These are phyloP conservation scores for Zygogramma bicolorata DNA, from an alignment of 2,888 invertebrate genomes.

Conservation along the genomic window DNA sequence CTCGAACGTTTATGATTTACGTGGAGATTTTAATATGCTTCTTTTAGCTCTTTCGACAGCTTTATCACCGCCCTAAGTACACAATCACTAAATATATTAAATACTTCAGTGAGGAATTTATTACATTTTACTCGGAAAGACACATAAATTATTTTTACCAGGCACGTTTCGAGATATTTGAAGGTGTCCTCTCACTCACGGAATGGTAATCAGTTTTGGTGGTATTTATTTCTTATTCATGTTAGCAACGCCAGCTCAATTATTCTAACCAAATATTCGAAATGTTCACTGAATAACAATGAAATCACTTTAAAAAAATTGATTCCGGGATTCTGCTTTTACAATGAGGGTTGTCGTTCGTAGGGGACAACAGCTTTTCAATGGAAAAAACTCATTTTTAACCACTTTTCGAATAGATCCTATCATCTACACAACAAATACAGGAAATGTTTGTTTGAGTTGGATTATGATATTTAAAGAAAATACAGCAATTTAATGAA, in stretches of 20 bases:
- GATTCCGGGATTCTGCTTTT: no score
- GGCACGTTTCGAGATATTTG: constrained; percentile 7
- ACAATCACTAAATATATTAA: constrained; percentile 31
- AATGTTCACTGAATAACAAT: not conserved
- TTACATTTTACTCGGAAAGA: constrained; percentile 23
- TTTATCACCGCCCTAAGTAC: constrained; percentile 38
- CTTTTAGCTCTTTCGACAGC: constrained; percentile 33
- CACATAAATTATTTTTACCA: constrained; percentile 24
- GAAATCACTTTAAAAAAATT: not conserved
- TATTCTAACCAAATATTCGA: not conserved
- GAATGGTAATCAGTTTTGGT: constrained; percentile 1
- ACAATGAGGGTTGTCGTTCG: no score
- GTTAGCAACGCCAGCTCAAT: not conserved
- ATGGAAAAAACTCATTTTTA: no score
- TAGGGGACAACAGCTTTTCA: no score
- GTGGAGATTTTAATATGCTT: constrained; percentile 27
- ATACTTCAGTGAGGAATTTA: constrained; percentile 26
- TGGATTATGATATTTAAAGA: no score
- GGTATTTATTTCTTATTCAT: not conserved
- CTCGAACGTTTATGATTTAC: constrained; percentile 34
- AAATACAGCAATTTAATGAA: no score
- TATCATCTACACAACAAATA: no score
- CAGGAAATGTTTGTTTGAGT: no score
- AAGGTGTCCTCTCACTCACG: not conserved
- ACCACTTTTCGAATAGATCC: no score